Percentiles rank a stretch among this genome's conserved stretches.
Conservation (phyloP, 2,113 vertebrate genomes). For the Muscicapa adusta region DNA sequence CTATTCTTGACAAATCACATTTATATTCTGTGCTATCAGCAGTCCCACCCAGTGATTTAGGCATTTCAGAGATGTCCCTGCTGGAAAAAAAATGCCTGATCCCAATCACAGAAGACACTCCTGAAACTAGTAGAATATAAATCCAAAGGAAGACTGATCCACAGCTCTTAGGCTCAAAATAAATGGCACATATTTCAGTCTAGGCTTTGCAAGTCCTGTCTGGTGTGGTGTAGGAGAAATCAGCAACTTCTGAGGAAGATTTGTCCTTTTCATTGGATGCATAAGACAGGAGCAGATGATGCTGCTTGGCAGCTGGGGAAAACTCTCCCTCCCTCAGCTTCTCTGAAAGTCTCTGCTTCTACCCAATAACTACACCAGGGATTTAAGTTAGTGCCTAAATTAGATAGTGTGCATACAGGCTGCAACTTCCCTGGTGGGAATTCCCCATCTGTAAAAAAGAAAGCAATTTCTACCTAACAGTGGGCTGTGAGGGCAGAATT, state of each 20-base stretch:
- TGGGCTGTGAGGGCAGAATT: constrained; percentile 9
- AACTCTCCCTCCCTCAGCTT: neutral
- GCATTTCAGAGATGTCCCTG: neutral
- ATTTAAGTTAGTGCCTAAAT: neutral
- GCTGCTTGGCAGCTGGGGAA: neutral
- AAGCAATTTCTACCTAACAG: constrained; percentile 19
- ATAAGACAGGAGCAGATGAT: neutral
- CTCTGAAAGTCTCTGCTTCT: neutral
- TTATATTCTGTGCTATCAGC: neutral
- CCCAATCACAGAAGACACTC: neutral
- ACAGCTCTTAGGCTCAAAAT: neutral
- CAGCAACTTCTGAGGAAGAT: neutral
- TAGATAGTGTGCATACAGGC: neutral
- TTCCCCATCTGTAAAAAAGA: constrained; percentile 35
- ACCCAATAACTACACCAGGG: neutral
- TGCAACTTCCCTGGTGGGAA: constrained; percentile 1
- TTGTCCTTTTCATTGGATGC: neutral
- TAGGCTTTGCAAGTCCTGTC: neutral
- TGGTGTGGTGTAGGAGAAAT: neutral
- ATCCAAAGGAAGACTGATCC: neutral
- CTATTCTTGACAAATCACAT: neutral
- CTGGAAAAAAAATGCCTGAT: neutral
- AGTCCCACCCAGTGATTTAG: neutral
- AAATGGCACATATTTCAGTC: neutral
- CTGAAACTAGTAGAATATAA: neutral